phyloP scores from a whole-genome alignment of 2,888 invertebrate species.

The Choreutis nemorana region DNA sequence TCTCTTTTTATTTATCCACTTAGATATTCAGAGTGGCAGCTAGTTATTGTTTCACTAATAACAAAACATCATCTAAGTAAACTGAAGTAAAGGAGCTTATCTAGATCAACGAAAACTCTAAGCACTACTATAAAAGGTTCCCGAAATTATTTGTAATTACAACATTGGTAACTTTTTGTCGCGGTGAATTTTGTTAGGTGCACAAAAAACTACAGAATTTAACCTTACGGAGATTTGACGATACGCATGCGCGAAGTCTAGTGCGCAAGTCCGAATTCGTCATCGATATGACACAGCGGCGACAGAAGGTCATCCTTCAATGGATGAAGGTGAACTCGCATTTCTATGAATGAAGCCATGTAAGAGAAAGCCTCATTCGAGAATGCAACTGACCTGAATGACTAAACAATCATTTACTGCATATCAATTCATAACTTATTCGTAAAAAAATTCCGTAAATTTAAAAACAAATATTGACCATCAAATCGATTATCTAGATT shows the following conservation, averaged over 20 bases:
- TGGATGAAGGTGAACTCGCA: slow-evolving; percentile 41
- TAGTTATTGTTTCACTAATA: too few species aligned
- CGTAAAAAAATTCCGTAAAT: too few species aligned
- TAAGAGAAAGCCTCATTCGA: neutral
- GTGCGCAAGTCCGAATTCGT: slow-evolving; percentile 35
- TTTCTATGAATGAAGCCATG: slow-evolving; percentile 41
- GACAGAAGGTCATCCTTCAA: slow-evolving; percentile 33
- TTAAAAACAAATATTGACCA: too few species aligned
- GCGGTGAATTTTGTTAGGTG: too few species aligned
- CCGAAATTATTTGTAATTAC: too few species aligned
- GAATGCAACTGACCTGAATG: too few species aligned
- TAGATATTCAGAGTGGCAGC: neutral
- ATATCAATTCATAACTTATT: too few species aligned
- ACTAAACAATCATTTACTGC: too few species aligned
- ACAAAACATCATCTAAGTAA: slow-evolving; percentile 9
- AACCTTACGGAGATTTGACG: slow-evolving; percentile 21
- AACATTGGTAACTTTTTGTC: too few species aligned
- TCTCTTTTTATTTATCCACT: slow-evolving; percentile 8
- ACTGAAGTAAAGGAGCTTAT: slow-evolving; percentile 13
- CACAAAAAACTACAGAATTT: slow-evolving; percentile 33
- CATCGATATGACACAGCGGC: slow-evolving; percentile 49
- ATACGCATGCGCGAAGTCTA: slow-evolving; percentile 18
- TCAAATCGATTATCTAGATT: too few species aligned
- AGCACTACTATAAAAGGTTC: slow-evolving; percentile 16
- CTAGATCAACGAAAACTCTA: slow-evolving; percentile 3